A percentile compares a stretch with the other conserved stretches of the same genome.
phyloP scores from a whole-genome alignment of 2,888 invertebrate genomes.

The Callosobruchus maculatus region DNA sequence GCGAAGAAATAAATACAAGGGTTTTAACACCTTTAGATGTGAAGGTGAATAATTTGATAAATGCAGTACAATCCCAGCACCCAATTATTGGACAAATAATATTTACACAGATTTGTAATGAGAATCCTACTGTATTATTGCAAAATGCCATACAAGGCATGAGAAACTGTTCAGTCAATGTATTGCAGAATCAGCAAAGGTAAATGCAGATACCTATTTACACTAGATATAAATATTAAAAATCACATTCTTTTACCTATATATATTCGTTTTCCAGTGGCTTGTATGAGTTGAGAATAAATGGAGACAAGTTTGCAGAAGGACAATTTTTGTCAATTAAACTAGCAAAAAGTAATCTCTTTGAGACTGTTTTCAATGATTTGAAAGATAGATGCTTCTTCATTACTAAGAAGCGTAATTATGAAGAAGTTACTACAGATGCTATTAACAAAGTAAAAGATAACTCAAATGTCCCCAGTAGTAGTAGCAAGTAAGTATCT shows the following conservation, averaged over 20 bases:
- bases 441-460: constrained; percentile 14
- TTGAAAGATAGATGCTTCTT: constrained; percentile 32
- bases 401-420: constrained; percentile 28
- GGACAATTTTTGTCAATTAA: constrained; percentile 16
- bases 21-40: constrained; percentile 8
- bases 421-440: constrained; percentile 29
- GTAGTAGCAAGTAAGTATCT: neutral
- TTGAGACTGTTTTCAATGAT: constrained; percentile 27
- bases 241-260: no score
- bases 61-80: constrained; percentile 17
- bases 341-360: constrained; percentile 26
- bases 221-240: no score
- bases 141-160: constrained; percentile 19
- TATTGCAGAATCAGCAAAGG: constrained; percentile 3
- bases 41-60: constrained; percentile 32
- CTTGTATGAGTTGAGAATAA: constrained; percentile 12
- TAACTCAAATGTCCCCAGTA: neutral
- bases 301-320: constrained; percentile 17
- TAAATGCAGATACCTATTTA: constrained; percentile 2
- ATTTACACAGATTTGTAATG: constrained; percentile 11
- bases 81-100: constrained; percentile 16
- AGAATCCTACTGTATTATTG: constrained; percentile 17
- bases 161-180: constrained; percentile 15
- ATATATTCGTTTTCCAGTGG: constrained; percentile 6
- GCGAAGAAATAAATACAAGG: neutral